phyloP scores from a whole-genome alignment of 2,797 vertebrate species.

The Paratrypauchen microcephalus region DNA sequence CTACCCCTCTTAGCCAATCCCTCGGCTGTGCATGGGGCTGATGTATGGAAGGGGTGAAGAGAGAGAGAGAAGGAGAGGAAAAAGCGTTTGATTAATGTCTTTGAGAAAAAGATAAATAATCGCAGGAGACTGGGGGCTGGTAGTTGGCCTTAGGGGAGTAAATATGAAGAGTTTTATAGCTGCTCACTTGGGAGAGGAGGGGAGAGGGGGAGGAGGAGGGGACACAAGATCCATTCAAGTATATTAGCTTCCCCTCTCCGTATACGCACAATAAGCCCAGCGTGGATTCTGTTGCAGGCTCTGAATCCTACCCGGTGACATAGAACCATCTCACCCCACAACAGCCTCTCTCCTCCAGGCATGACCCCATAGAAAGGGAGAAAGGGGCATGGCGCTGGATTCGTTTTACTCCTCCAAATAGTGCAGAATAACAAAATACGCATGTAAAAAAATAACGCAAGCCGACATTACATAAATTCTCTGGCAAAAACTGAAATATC shows the following conservation, averaged over 20 bases:
- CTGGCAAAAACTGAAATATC: too few species aligned
- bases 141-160: constrained; percentile 80
- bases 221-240: constrained; percentile 78
- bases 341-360: constrained; percentile 8
- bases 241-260: constrained; percentile 64
- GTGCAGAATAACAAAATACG: neutral
- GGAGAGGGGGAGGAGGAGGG: constrained; percentile 46
- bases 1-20: constrained; percentile 59
- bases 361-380: constrained; percentile 50
- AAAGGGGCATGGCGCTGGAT: neutral
- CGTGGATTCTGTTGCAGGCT: constrained; percentile 69
- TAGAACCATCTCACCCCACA: constrained; percentile 42
- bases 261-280: constrained; percentile 71
- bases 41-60: constrained; percentile 54
- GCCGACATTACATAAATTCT: too few species aligned
- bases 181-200: constrained; percentile 69
- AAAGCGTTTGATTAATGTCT: constrained; percentile 76
- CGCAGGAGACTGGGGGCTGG: constrained; percentile 79
- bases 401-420: neutral
- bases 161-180: constrained; percentile 82
- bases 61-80: constrained; percentile 41
- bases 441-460: neutral
- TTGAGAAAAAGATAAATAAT: constrained; percentile 80
- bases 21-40: constrained; percentile 44
- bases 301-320: constrained; percentile 65